These are phyloP conservation scores for Sympetrum striolatum DNA, from an alignment of 2,888 invertebrate species.

Conservation along the genomic window DNA sequence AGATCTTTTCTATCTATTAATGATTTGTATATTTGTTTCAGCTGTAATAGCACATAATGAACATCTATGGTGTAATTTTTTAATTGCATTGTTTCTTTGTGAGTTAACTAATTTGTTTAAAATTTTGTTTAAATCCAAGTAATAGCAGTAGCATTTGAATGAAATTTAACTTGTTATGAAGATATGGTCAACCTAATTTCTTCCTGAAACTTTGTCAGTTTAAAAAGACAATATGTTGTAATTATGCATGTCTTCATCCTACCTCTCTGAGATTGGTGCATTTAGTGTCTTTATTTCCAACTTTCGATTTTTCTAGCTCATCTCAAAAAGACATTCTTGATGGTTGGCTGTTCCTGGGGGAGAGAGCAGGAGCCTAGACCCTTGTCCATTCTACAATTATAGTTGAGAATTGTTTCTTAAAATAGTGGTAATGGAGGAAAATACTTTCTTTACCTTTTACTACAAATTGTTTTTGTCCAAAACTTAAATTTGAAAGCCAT, in stretches of 20 bases:
- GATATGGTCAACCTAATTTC: neutral
- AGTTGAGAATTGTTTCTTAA: neutral
- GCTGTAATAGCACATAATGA: neutral
- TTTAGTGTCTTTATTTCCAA: neutral
- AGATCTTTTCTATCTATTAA: neutral
- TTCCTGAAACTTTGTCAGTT: neutral
- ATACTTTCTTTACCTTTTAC: neutral
- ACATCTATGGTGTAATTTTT: too few relatives aligned
- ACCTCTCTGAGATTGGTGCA: neutral
- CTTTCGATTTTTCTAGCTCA: neutral
- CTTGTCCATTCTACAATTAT: neutral
- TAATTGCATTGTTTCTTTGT: neutral
- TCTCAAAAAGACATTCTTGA: neutral
- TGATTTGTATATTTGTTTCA: neutral
- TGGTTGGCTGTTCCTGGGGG: neutral
- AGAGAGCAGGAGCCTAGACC: neutral
- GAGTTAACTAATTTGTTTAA: neutral
- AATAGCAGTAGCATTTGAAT: neutral
- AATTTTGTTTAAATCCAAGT: neutral
- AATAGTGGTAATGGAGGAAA: neutral
- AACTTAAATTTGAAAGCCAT: neutral
- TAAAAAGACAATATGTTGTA: neutral
- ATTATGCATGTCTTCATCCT: neutral
- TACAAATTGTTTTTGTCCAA: neutral
- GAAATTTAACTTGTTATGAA: neutral